phyloP scores from a whole-genome alignment of 2,113 vertebrate genomes.

The Sciurus niger region DNA sequence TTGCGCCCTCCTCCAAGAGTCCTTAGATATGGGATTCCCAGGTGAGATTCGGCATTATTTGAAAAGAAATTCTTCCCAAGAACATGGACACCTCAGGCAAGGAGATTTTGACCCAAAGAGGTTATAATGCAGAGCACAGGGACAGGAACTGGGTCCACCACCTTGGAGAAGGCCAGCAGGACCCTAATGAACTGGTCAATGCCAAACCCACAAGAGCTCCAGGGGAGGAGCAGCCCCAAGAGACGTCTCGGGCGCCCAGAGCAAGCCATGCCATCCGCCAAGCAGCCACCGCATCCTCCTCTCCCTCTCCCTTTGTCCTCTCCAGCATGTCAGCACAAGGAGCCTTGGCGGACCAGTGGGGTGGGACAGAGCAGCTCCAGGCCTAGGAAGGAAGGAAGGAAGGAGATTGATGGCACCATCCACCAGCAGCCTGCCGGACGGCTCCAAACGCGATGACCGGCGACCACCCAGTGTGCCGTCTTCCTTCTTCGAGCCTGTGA shows the following conservation, averaged over 20 bases:
- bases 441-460: accelerated
- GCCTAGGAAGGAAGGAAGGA: too few relatives aligned
- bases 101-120: background rate
- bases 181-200: background rate
- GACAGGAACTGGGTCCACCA: background rate
- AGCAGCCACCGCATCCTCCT: accelerated
- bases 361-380: background rate
- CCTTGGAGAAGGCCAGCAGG: background rate
- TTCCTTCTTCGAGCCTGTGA: background rate
- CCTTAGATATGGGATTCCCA: background rate
- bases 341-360: background rate
- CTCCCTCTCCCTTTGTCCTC: background rate
- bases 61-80: background rate
- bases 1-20: background rate
- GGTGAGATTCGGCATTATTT: background rate
- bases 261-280: background rate
- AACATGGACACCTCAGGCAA: background rate
- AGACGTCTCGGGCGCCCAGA: background rate
- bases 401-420: background rate
- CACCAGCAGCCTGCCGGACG: too few relatives aligned
- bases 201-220: accelerated
- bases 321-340: too few relatives aligned
- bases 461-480: background rate
- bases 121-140: background rate
- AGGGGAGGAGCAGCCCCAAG: background rate